These are phyloP conservation scores for Caenorhabditis sp. DNA, from an alignment of 2,888 invertebrate genomes.

Conservation along the genomic window DNA sequence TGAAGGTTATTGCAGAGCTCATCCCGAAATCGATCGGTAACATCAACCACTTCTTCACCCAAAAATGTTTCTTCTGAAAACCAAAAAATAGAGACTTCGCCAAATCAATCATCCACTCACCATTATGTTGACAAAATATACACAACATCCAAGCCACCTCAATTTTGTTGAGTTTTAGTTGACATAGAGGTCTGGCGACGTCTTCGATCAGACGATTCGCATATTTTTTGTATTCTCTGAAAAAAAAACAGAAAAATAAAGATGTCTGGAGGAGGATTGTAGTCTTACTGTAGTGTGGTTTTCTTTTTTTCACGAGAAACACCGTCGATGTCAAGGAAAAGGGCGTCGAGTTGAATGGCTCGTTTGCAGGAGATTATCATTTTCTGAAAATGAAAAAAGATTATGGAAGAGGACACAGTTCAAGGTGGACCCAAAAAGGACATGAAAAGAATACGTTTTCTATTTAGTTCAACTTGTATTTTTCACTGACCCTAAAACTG, in stretches of 20 bases:
- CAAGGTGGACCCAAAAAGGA: too few relatives aligned
- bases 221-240: constrained; percentile 32
- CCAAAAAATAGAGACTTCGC: neutral
- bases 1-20: constrained; percentile 22
- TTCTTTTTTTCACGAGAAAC: constrained; percentile 17
- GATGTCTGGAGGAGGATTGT: neutral
- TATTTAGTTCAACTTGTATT: too few relatives aligned
- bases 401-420: too few relatives aligned
- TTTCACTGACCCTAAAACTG: too few relatives aligned
- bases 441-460: too few relatives aligned
- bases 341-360: constrained; percentile 26
- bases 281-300: constrained; percentile 29
- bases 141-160: constrained; percentile 27
- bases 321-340: constrained; percentile 32
- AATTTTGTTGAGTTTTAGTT: constrained; percentile 20
- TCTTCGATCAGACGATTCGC: constrained; percentile 28
- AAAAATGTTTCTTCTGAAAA: constrained; percentile 28
- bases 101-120: constrained; percentile 2
- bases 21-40: constrained; percentile 25
- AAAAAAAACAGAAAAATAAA: neutral
- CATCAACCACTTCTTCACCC: constrained; percentile 16
- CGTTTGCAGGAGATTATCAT: constrained; percentile 21
- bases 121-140: constrained; percentile 31
- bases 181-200: constrained; percentile 29
- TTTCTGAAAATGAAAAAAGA: constrained; percentile 20